Base-by-base conservation (phyloP, 2,113 vertebrate genomes). In the Cervus canadensis region DNA sequence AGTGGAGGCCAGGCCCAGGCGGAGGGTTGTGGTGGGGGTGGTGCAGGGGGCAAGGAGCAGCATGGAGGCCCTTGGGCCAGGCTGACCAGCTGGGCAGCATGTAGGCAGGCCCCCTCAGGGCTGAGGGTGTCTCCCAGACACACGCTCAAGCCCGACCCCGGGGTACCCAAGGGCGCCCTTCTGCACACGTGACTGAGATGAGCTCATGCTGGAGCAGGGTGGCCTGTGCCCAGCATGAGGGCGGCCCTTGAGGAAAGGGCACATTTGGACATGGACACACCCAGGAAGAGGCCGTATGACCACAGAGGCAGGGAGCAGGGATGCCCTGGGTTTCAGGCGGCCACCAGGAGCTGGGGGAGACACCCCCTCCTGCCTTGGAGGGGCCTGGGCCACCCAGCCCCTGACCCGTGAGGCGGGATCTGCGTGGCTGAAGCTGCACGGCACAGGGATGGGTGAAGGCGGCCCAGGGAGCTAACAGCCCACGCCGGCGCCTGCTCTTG, bases 171-270 rank as follows among this genome's bases (percentile, higher is more conserved):
- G 23, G 0, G 6, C 2, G 30, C 11, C 19, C 50, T 48, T 82
- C 81, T 56, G 11, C 19, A 12, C 33, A 7, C 2, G 7, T 4
- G 19, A 17, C 11, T 7, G 5, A 17, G 19, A 25, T 1, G 40
- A 81, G 26, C 11, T 40, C 5, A 0, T 2, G 25, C 14, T 33
- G 19, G 30, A 11, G 36, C 30, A 2, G 23, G 8, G 8, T 6
- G 84, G 16, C n/a, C 60, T 30, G 25, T 0, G 0, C 25, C 64
- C 45, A 5, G 0, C 2, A 0, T 0, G 5, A 36, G 83, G 0
- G 5, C 1, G 11, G 43, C 48, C 52, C 59, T 26, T 3, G 4
- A 6, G 48, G 28, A 36, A 17, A 36, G 23, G 62, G 30, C 26
- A 14, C 5, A 16, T 74, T 9, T 28, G 30, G 30, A 57, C 89